These are phyloP conservation scores for Prunella fulvescens DNA, from an alignment of 2,113 vertebrate species.

Conservation along the genomic window DNA sequence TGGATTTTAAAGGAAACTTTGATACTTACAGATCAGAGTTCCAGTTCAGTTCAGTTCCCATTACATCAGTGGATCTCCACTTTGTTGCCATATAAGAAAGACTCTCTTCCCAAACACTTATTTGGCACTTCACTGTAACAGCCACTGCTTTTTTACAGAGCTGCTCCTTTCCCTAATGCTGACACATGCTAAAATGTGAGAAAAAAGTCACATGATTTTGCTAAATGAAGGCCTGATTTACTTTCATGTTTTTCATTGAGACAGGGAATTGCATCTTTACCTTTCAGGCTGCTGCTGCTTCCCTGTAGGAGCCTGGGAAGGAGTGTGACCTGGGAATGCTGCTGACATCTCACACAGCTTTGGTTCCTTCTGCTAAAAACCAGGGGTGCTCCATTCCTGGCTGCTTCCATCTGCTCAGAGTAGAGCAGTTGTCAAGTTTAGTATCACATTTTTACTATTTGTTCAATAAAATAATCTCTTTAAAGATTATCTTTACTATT, in stretches of 20 bases:
- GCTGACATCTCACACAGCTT: neutral
- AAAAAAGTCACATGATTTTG: neutral
- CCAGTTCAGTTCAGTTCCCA: neutral
- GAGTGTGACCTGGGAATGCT: fast-evolving
- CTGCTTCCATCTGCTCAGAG: neutral
- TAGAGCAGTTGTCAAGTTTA: neutral
- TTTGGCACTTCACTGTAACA: neutral
- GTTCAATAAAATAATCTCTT: neutral
- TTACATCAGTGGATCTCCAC: constrained; percentile 8
- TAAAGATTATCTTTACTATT: neutral
- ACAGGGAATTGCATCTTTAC: neutral
- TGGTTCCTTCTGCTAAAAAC: neutral
- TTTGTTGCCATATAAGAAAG: neutral
- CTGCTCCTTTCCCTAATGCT: neutral
- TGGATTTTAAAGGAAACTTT: neutral
- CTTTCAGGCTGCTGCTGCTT: neutral
- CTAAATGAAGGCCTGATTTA: neutral
- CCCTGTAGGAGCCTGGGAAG: neutral
- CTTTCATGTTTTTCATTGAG: neutral
- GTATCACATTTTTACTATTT: fast-evolving
- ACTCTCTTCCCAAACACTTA: neutral
- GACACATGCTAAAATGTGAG: neutral
- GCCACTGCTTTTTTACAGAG: neutral
- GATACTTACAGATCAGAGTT: neutral
- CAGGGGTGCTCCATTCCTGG: neutral